phyloP scores from a whole-genome alignment of 2,888 invertebrate species.

The Ceriagrion tenellum region DNA sequence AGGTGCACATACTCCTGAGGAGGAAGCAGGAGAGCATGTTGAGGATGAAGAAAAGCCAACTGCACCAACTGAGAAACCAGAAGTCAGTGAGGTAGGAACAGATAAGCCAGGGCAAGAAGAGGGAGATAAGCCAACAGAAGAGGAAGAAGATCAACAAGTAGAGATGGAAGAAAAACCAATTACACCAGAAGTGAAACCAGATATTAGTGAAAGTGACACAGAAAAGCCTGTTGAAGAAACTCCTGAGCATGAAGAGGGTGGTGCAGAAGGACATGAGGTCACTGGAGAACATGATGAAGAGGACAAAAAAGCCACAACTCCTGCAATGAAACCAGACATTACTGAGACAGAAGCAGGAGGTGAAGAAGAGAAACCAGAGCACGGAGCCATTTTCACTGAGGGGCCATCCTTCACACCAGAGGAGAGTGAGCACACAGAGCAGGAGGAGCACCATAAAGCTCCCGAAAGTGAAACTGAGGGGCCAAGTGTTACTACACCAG shows the following conservation, averaged over 20 bases:
- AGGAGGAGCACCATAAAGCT: not conserved
- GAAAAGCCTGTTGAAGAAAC: not conserved
- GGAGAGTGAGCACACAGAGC: not conserved
- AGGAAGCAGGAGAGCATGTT: not conserved
- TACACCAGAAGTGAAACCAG: not conserved
- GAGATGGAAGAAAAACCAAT: not conserved
- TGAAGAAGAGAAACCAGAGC: not conserved
- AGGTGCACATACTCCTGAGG: not conserved
- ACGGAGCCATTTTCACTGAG: not conserved
- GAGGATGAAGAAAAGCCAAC: slow-evolving; percentile 36
- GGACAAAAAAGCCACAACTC: not conserved
- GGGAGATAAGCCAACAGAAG: not conserved
- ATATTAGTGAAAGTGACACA: not conserved
- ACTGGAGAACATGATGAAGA: not conserved
- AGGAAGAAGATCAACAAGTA: not conserved
- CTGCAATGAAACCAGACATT: not conserved
- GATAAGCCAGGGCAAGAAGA: not conserved
- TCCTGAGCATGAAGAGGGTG: slow-evolving; percentile 1
- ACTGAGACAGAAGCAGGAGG: not conserved
- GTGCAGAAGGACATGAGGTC: not conserved
- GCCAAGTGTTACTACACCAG: not conserved
- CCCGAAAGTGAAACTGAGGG: not conserved
- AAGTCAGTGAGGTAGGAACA: not conserved
- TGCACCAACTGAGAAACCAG: not conserved
- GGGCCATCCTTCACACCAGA: not conserved